phyloP scores from a whole-genome alignment of 2,888 invertebrate genomes.

The Andricus curvator region DNA sequence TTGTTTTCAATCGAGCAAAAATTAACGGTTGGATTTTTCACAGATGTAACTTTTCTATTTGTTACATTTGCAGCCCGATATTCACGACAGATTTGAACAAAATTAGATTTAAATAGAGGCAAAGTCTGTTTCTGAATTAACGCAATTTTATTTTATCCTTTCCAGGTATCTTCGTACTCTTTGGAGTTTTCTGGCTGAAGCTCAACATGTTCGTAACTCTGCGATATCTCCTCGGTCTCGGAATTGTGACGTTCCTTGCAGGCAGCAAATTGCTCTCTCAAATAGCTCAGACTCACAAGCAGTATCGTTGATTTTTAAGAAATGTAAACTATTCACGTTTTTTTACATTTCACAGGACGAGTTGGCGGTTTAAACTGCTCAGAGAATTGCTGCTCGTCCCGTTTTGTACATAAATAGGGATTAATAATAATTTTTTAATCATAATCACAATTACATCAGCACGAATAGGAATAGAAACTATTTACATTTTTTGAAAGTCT shows the following conservation, averaged over 20 bases:
- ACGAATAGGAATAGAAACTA: neutral
- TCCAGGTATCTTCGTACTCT: constrained; percentile 90
- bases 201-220: constrained; percentile 98
- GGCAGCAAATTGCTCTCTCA: constrained; percentile 94
- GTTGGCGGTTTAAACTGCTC: constrained; percentile 2
- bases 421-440: neutral
- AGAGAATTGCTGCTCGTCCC: constrained; percentile 7
- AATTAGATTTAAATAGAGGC: neutral
- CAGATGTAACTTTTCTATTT: constrained; percentile 62
- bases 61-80: constrained; percentile 72
- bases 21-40: constrained; percentile 72
- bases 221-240: constrained; percentile 92
- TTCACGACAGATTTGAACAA: constrained; percentile 66
- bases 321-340: constrained; percentile 15
- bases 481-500: constrained; percentile 3
- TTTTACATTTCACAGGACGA: constrained; percentile 15
- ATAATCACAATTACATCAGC: neutral
- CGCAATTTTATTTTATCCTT: constrained; percentile 7
- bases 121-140: neutral
- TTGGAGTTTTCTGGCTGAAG: constrained; percentile 94
- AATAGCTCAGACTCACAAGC: constrained; percentile 81
- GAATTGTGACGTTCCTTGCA: constrained; percentile 93
- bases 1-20: constrained; percentile 70
- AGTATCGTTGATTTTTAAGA: constrained; percentile 53
- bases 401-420: constrained; percentile 24